phyloP scores from a whole-genome alignment of 1,140 invertebrate genomes.

The Octopus bimaculoides region DNA sequence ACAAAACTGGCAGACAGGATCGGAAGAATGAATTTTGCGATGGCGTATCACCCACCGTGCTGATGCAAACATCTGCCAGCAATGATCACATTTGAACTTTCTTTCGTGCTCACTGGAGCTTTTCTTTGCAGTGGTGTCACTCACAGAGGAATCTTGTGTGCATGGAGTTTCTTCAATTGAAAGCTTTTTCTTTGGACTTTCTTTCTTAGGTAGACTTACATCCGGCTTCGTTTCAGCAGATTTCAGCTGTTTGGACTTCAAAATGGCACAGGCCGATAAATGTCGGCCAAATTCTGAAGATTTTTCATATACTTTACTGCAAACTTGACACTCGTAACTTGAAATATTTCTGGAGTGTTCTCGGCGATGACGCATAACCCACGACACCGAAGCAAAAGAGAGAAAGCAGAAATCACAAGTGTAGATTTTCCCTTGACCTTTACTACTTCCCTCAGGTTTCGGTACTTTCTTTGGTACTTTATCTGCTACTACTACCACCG shows the following conservation, averaged over 20 bases:
- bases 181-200: too few species aligned
- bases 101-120: neutral
- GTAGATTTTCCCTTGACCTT: neutral
- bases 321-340: neutral
- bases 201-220: too few species aligned
- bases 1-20: neutral
- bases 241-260: too few species aligned
- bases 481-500: too few species aligned
- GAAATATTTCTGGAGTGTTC: neutral
- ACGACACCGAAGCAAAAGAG: neutral
- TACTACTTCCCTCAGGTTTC: too few species aligned
- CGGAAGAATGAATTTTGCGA: neutral
- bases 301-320: neutral
- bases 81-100: neutral
- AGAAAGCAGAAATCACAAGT: neutral
- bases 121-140: too few species aligned
- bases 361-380: neutral
- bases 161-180: too few species aligned
- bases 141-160: too few species aligned
- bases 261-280: neutral
- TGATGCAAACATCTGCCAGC: neutral
- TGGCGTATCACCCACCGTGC: neutral
- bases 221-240: too few species aligned
- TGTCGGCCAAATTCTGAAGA: neutral
- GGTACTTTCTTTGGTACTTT: too few species aligned